Conservation (phyloP, 2,797 vertebrate species). For the Pangasius larnaudii region DNA sequence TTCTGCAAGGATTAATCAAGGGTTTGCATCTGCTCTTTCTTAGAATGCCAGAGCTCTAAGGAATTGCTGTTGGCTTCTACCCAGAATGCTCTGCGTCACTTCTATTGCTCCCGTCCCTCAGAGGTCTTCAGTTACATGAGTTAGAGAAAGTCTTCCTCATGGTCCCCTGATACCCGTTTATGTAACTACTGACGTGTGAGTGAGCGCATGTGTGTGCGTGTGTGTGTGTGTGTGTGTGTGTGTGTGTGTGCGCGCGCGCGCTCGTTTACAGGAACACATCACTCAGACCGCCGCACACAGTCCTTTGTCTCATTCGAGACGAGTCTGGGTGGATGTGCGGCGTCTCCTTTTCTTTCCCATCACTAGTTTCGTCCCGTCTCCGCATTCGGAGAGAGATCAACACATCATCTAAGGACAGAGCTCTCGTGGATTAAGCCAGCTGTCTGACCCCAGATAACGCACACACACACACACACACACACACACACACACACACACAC, state of each 20-base stretch:
- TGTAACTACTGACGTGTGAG: constrained; percentile 15
- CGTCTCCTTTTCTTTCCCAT: no score
- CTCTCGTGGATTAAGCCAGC: constrained; percentile 29
- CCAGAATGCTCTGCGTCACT: constrained; percentile 53
- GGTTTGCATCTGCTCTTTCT: neutral
- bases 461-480: neutral
- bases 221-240: neutral
- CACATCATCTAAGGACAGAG: constrained; percentile 9
- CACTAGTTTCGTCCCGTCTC: neutral
- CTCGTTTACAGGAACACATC: constrained; percentile 11
- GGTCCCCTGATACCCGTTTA: constrained; percentile 40
- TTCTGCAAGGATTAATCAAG: neutral
- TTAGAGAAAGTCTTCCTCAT: constrained; percentile 23
- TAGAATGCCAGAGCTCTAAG: constrained; percentile 21
- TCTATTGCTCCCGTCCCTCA: constrained; percentile 28
- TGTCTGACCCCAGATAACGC: constrained; percentile 32
- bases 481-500: neutral
- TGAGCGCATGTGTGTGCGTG: neutral
- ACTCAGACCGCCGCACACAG: neutral
- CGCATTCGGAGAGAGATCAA: neutral
- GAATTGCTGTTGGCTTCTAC: constrained; percentile 39
- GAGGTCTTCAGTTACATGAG: constrained; percentile 28
- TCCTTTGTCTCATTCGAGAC: no score
- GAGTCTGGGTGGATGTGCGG: neutral
- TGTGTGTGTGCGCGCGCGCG: neutral